Percentiles rank a stretch among this genome's conserved stretches.
Evolutionary conservation across 2,888 invertebrate species (phyloP).

Genomic region (Arctia plantaginis): DNA sequence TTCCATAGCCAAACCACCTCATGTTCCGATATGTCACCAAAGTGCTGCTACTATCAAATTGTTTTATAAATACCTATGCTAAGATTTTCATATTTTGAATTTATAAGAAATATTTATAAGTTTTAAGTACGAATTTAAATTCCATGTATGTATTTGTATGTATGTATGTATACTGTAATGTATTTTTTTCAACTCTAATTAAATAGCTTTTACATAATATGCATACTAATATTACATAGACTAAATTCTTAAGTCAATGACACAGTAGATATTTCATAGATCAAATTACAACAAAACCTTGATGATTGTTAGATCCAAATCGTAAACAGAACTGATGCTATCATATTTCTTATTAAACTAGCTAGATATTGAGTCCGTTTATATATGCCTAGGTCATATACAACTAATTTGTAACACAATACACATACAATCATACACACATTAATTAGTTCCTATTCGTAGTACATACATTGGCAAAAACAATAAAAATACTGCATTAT

Average conservation of each 20-base stretch:
- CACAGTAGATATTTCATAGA: constrained; percentile 30
- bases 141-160: too few species aligned
- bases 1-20: too few species aligned
- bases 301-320: constrained; percentile 45
- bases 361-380: constrained; percentile 14
- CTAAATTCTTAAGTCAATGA: background rate
- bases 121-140: too few species aligned
- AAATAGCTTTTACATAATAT: background rate
- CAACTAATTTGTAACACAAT: background rate
- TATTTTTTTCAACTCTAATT: too few species aligned
- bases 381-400: background rate
- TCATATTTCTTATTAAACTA: constrained; percentile 34
- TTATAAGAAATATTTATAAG: too few species aligned
- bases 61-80: too few species aligned
- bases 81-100: too few species aligned
- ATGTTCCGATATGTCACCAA: too few species aligned
- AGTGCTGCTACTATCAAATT: too few species aligned
- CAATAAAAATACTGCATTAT: background rate
- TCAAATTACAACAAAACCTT: constrained; percentile 57
- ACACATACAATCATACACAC: background rate
- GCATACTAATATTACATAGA: background rate
- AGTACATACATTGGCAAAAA: background rate
- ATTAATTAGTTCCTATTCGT: background rate
- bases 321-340: constrained; percentile 35
- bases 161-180: too few species aligned